Conservation (phyloP, 2,888 invertebrate species). For the Protonemura montana region DNA sequence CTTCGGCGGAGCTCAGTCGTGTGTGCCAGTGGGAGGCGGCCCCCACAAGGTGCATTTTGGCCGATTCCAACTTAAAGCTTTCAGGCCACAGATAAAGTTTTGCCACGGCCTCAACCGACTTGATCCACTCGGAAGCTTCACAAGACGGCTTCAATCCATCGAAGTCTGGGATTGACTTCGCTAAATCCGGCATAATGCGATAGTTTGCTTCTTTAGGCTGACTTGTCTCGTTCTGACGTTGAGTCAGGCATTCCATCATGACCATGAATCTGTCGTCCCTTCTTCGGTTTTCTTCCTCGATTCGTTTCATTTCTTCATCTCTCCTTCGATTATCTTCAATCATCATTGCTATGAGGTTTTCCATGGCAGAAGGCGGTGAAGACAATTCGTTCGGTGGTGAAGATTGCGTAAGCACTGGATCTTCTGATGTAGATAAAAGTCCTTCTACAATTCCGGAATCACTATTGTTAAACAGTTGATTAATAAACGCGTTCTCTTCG, state of each 20-base stretch:
- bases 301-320: not conserved
- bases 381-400: not conserved
- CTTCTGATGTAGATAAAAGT: not conserved
- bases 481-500: not conserved
- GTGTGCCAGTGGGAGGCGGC: slow-evolving; percentile 16
- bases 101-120: slow-evolving; percentile 1
- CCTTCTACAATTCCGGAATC: not conserved
- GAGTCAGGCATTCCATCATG: not conserved
- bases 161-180: not conserved
- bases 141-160: not conserved
- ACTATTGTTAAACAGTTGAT: not conserved
- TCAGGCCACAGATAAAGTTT: slow-evolving; percentile 15
- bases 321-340: too few species aligned
- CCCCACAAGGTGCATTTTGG: slow-evolving; percentile 9
- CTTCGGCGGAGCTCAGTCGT: not conserved
- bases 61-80: not conserved
- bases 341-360: too few species aligned
- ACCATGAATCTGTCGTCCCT: not conserved
- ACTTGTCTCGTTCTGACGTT: not conserved
- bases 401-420: not conserved
- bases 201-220: not conserved
- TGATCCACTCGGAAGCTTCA: slow-evolving; percentile 13
- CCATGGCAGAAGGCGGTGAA: too few species aligned
- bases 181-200: slow-evolving; percentile 15
- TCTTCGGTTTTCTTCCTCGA: not conserved